A percentile compares a stretch with the other conserved stretches of the same genome.
These are phyloP conservation scores for Monochamus alternatus DNA, from an alignment of 2,888 invertebrate genomes.

Conservation along the genomic window DNA sequence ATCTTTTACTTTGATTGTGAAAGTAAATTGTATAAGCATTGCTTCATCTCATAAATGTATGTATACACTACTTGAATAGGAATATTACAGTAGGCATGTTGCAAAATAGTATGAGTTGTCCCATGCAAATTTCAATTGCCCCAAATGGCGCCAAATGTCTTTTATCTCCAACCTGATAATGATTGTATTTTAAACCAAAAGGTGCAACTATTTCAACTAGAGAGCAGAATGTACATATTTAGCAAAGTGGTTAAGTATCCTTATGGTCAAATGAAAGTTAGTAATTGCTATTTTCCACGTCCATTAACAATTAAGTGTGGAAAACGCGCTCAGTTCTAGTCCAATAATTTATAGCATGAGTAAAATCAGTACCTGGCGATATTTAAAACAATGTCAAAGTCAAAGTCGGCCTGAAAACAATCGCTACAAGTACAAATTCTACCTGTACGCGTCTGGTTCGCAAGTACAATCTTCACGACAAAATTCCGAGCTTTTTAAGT, in stretches of 20 bases:
- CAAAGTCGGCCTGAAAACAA: neutral
- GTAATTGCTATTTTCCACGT: neutral
- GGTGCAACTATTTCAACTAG: too few species aligned
- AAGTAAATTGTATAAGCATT: too few species aligned
- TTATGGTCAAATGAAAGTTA: constrained; percentile 7
- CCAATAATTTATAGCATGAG: neutral
- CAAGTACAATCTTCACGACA: neutral
- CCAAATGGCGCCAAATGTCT: too few species aligned
- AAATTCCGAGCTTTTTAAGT: too few species aligned
- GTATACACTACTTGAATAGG: too few species aligned
- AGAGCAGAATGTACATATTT: neutral
- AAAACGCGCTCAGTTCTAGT: constrained; percentile 1
- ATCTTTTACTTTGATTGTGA: too few species aligned
- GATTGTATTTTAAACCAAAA: too few species aligned
- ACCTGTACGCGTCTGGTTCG: neutral
- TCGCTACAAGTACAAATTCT: neutral
- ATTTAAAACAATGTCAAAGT: neutral
- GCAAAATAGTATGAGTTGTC: too few species aligned
- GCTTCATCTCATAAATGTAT: too few species aligned
- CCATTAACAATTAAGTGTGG: neutral
- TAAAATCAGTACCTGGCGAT: neutral
- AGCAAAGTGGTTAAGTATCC: neutral
- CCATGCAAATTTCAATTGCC: too few species aligned
- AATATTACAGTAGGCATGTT: too few species aligned
- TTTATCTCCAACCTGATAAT: too few species aligned